A percentile compares a stretch with the other conserved stretches of the same genome.
phyloP scores from a whole-genome alignment of 2,113 vertebrate species.

The Pygoscelis adeliae region DNA sequence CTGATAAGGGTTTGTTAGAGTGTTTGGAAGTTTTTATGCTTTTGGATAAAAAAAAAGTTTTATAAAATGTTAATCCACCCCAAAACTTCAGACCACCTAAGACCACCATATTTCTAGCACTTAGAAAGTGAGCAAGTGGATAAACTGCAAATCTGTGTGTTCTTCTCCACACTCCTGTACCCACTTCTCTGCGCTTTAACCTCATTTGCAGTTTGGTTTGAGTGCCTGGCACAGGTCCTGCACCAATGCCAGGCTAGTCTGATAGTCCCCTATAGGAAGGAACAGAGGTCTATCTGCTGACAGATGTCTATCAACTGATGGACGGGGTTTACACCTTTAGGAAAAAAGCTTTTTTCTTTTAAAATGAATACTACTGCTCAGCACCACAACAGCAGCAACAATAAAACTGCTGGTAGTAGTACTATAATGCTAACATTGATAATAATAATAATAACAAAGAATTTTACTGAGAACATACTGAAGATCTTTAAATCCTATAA shows the following conservation, averaged over 20 bases:
- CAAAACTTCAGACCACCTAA: neutral
- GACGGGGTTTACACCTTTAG: neutral
- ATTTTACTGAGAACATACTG: neutral
- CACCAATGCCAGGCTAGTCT: neutral
- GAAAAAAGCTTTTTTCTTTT: neutral
- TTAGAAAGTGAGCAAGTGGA: neutral
- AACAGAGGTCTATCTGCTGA: neutral
- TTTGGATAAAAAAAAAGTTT: neutral
- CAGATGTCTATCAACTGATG: neutral
- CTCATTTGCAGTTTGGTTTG: neutral
- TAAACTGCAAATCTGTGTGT: neutral
- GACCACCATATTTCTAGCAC: neutral
- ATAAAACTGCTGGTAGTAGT: neutral
- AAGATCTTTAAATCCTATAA: neutral
- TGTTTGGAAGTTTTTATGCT: neutral
- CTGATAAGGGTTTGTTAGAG: neutral
- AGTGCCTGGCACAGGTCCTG: neutral
- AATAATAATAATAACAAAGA: neutral
- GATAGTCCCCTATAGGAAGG: neutral
- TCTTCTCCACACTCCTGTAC: neutral
- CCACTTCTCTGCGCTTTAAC: neutral
- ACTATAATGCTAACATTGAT: neutral
- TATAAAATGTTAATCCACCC: neutral
- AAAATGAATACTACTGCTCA: neutral
- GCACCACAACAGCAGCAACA: neutral